Percentiles rank a stretch among this genome's conserved stretches.
phyloP scores from a whole-genome alignment of 1,140 invertebrate genomes.

The Leptopilina boulardi region DNA sequence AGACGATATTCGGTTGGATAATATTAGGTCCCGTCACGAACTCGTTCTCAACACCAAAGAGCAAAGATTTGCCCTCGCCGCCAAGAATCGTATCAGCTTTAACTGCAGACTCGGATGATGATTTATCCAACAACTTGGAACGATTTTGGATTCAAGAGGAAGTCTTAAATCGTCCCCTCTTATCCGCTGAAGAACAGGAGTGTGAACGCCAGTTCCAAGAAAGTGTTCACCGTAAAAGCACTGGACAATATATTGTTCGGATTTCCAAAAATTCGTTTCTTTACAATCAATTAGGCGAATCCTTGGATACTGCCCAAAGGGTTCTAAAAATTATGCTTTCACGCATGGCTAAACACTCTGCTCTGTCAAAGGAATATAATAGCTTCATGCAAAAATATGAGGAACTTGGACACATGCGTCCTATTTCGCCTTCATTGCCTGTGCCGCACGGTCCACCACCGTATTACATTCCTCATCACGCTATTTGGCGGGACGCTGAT shows the following conservation, averaged over 20 bases:
- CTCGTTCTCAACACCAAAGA: no score
- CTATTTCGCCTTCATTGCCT: background rate
- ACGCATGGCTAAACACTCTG: background rate
- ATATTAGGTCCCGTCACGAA: background rate
- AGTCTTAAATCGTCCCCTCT: background rate
- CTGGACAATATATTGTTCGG: background rate
- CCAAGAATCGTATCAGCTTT: no score
- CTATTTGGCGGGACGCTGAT: background rate
- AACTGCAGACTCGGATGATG: background rate
- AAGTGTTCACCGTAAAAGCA: background rate
- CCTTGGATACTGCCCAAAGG: background rate
- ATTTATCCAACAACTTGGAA: background rate
- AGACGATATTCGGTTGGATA: constrained; percentile 38
- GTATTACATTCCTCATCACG: background rate
- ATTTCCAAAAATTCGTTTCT: background rate
- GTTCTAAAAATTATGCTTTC: background rate
- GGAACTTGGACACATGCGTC: constrained; percentile 29
- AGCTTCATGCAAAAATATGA: constrained; percentile 14
- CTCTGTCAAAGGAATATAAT: background rate
- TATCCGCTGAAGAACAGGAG: constrained; percentile 23
- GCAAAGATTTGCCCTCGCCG: no score
- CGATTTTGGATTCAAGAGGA: constrained; percentile 37
- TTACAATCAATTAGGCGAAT: background rate
- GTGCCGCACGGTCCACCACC: background rate
- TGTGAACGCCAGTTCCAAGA: constrained; percentile 23